Evolutionary conservation across 2,113 vertebrate genomes (phyloP).

Genomic region (Hiodon tergisus): DNA sequence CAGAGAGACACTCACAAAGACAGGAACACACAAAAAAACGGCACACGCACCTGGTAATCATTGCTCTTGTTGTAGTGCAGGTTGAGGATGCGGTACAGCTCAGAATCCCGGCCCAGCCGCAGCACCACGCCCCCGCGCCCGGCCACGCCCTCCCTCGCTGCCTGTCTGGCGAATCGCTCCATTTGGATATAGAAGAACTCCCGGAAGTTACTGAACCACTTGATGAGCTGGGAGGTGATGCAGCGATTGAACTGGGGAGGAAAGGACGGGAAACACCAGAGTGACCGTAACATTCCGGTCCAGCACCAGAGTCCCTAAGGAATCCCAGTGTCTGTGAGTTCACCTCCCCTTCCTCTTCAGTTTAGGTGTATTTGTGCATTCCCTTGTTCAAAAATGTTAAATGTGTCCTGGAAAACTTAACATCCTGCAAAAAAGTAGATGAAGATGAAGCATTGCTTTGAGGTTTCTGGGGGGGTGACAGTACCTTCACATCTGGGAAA

Average conservation of each 20-base stretch:
- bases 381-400: neutral
- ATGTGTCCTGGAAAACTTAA: constrained; percentile 6
- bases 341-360: no score
- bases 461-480: constrained; percentile 19
- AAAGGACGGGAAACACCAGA: neutral
- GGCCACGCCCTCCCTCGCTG: constrained; percentile 56
- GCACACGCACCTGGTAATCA: constrained; percentile 62
- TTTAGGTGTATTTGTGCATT: no score
- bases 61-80: constrained; percentile 77
- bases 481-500: constrained; percentile 98
- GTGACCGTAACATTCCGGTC: neutral
- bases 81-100: constrained; percentile 70
- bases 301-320: no score
- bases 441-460: no score
- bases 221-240: constrained; percentile 75
- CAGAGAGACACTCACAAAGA: constrained; percentile 4
- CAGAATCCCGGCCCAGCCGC: constrained; percentile 60
- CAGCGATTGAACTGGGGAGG: constrained; percentile 66
- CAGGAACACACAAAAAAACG: neutral
- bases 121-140: constrained; percentile 54
- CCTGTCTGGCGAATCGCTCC: constrained; percentile 72
- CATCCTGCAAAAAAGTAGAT: no score
- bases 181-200: constrained; percentile 80
- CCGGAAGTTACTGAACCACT: constrained; percentile 78
- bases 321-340: no score